phyloP scores from a whole-genome alignment of 2,888 invertebrate genomes.

The Eilema sororculum region DNA sequence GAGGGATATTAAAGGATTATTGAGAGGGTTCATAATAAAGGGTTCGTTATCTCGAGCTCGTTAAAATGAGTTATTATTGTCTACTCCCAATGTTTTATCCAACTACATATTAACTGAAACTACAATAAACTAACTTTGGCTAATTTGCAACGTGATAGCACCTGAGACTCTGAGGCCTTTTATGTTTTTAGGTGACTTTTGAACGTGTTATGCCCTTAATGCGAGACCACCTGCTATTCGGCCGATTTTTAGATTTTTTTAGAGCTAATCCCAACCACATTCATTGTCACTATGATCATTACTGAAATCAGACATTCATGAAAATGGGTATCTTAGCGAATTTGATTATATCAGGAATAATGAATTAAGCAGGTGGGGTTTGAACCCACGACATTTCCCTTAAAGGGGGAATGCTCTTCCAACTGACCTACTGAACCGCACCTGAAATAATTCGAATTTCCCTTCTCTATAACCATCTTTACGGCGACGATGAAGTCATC shows the following conservation, averaged over 20 bases:
- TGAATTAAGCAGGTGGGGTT: no score
- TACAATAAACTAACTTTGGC: slow-evolving; percentile 1
- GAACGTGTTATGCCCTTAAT: background rate
- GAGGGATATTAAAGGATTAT: slow-evolving; percentile 24
- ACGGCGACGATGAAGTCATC: no score
- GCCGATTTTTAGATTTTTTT: background rate
- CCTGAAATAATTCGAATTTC: no score
- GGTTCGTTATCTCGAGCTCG: slow-evolving; percentile 25
- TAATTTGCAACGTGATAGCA: slow-evolving; percentile 4
- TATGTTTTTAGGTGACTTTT: slow-evolving; percentile 6
- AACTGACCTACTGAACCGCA: no score
- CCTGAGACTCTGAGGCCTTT: background rate
- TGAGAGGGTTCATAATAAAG: slow-evolving; percentile 18
- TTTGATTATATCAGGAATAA: no score
- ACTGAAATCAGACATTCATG: background rate
- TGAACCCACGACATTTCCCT: no score
- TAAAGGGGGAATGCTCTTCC: no score
- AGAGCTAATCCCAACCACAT: no score
- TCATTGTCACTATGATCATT: background rate
- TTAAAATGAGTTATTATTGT: slow-evolving; percentile 30
- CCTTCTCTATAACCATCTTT: no score
- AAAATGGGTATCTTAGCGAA: background rate
- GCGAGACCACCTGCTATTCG: background rate
- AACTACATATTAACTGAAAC: background rate
- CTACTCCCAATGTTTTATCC: background rate